phyloP scores from a whole-genome alignment of 30 jellyfish, hydroid and myxozoan species.

The Hydra vulgaris region DNA sequence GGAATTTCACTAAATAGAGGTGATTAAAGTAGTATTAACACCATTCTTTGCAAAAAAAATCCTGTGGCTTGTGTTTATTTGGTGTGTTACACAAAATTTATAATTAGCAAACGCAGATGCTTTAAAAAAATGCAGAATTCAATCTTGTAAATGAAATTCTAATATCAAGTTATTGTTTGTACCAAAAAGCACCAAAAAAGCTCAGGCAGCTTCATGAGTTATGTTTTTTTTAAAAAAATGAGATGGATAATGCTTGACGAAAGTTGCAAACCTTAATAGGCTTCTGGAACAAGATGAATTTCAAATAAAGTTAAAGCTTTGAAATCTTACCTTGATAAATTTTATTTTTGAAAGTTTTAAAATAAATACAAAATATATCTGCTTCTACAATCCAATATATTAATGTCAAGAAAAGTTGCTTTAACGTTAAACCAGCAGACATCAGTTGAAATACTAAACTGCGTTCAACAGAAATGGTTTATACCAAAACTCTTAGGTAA shows the following conservation, averaged over 20 bases:
- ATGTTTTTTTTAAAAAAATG: background rate
- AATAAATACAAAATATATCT: too few relatives aligned
- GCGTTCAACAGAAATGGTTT: too few relatives aligned
- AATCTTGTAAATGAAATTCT: too few relatives aligned
- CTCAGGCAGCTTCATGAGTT: background rate
- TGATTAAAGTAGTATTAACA: background rate
- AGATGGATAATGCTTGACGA: background rate
- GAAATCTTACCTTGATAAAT: too few relatives aligned
- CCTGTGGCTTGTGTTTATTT: background rate
- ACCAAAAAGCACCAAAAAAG: conserved; percentile 1
- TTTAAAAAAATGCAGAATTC: background rate
- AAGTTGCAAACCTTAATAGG: background rate
- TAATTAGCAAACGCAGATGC: background rate
- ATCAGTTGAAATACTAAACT: too few relatives aligned
- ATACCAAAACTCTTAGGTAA: too few relatives aligned
- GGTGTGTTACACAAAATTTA: background rate
- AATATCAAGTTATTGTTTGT: too few relatives aligned
- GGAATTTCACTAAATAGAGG: background rate
- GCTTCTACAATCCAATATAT: too few relatives aligned
- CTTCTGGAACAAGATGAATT: background rate
- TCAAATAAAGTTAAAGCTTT: too few relatives aligned
- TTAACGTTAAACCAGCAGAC: too few relatives aligned
- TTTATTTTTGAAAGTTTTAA: too few relatives aligned
- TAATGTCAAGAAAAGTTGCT: too few relatives aligned
- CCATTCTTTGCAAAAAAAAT: background rate